Conservation (phyloP, 1,140 invertebrate genomes). For the Laupala kohalensis region DNA sequence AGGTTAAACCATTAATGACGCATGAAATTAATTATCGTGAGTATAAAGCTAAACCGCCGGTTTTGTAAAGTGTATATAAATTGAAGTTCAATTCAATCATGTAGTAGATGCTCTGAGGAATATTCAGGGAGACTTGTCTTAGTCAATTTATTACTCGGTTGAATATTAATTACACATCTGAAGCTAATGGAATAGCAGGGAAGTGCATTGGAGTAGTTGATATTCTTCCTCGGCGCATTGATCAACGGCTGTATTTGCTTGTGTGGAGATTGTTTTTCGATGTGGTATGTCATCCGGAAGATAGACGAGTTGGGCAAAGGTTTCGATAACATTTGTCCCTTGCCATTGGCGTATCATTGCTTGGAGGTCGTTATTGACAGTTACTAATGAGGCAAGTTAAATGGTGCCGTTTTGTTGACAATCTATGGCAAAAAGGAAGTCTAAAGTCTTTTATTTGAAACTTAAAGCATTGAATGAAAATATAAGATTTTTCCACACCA, state of each 20-base stretch:
- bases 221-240: no score
- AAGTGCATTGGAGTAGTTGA: no score
- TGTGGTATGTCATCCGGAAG: neutral
- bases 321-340: neutral
- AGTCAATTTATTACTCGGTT: neutral
- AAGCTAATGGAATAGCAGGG: neutral
- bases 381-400: neutral
- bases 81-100: neutral
- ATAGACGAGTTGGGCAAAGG: neutral
- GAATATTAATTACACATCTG: neutral
- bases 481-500: no score
- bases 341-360: neutral
- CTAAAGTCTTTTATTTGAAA: no score
- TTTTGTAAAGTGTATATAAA: neutral
- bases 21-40: neutral
- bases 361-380: neutral
- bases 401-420: no score
- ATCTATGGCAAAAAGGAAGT: no score
- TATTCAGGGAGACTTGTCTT: neutral
- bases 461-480: no score
- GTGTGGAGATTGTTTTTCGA: neutral
- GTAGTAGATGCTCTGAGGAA: neutral
- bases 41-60: neutral
- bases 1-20: neutral
- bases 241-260: no score